Conservation (phyloP, 2,888 invertebrate species). For the Alentia gelatinosa region DNA sequence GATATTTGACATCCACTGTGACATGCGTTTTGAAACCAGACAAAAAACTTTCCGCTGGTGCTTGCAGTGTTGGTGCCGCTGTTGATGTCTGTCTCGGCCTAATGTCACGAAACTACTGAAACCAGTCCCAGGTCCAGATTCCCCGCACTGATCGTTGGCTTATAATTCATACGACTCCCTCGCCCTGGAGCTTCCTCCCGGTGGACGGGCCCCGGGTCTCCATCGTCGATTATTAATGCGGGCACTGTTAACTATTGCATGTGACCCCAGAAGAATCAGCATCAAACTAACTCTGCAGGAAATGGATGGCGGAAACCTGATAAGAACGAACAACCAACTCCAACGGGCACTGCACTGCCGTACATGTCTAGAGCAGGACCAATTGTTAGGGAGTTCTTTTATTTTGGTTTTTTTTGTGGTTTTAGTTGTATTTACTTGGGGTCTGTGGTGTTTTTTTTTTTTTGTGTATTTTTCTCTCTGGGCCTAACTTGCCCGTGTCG, state of each 20-base stretch:
- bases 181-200: neutral
- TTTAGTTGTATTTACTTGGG: no score
- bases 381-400: no score
- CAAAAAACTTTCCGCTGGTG: no score
- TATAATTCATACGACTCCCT: neutral
- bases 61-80: no score
- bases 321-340: neutral
- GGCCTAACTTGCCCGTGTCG: neutral
- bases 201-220: neutral
- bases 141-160: neutral
- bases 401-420: no score
- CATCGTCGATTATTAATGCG: neutral
- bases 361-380: no score
- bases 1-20: no score
- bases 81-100: no score
- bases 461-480: neutral
- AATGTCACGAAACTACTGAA: neutral
- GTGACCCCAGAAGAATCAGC: neutral
- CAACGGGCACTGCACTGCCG: no score
- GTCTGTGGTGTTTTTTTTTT: neutral
- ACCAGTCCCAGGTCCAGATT: neutral
- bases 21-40: no score
- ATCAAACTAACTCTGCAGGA: neutral
- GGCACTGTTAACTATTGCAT: slow-evolving; percentile 14
- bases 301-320: slow-evolving; percentile 15